phyloP scores from a whole-genome alignment of 1,140 invertebrate species.

The Chironomus tepperi region DNA sequence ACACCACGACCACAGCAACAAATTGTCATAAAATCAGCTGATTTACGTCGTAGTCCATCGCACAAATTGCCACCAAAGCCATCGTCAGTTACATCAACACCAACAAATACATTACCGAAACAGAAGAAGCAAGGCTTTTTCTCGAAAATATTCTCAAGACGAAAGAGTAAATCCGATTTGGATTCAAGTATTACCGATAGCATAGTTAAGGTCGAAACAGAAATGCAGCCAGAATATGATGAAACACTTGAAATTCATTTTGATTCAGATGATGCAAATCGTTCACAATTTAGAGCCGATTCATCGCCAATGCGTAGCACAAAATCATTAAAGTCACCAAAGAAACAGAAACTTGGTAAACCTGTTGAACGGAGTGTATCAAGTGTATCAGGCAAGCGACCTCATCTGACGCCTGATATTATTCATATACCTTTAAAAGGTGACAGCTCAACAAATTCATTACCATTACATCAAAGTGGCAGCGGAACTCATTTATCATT shows the following conservation, averaged over 20 bases:
- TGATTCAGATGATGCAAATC: conserved; percentile 32
- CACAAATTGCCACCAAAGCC: conserved; percentile 42
- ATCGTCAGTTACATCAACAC: conserved; percentile 29
- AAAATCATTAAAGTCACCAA: conserved; percentile 31
- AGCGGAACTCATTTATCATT: conserved; percentile 18
- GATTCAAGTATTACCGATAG: conserved; percentile 28
- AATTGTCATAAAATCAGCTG: conserved; percentile 38
- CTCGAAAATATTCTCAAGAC: conserved; percentile 51
- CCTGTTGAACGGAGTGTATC: conserved; percentile 47
- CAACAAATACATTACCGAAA: conserved; percentile 43
- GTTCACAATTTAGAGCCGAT: conserved; percentile 20
- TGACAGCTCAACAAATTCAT: conserved; percentile 35
- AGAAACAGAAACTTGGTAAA: conserved; percentile 35
- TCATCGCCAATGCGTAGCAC: conserved; percentile 31
- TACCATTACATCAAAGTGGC: conserved; percentile 34
- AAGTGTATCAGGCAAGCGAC: conserved; percentile 47
- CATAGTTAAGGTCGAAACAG: conserved; percentile 26
- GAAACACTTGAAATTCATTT: conserved; percentile 34
- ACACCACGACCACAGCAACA: conserved; percentile 39
- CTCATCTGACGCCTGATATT: conserved; percentile 41
- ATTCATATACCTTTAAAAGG: conserved; percentile 54
- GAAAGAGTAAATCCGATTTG: conserved; percentile 41
- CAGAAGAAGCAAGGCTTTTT: conserved; percentile 55
- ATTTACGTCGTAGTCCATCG: conserved; percentile 38
- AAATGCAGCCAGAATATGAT: conserved; percentile 30